phyloP scores from a whole-genome alignment of 2,888 invertebrate genomes.

The Nomada flava region DNA sequence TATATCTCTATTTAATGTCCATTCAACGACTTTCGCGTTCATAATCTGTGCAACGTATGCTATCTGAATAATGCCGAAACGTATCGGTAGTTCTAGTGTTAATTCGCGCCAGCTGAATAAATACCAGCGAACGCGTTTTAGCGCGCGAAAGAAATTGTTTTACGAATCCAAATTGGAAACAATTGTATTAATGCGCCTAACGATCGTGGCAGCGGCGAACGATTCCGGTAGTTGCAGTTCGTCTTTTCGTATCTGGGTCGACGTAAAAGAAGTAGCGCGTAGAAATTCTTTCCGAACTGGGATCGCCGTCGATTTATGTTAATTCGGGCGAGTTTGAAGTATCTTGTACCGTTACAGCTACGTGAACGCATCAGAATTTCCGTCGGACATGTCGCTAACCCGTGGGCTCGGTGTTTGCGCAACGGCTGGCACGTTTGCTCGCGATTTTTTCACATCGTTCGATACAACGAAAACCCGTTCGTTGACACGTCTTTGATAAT shows the following conservation, averaged over 20 bases:
- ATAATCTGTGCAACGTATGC: too few species aligned
- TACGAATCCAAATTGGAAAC: neutral
- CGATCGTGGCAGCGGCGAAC: neutral
- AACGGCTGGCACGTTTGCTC: slow-evolving; percentile 54
- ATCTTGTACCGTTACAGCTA: slow-evolving; percentile 79
- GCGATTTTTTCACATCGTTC: slow-evolving; percentile 32
- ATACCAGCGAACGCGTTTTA: too few species aligned
- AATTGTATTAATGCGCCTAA: neutral
- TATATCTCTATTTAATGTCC: too few species aligned
- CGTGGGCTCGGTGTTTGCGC: slow-evolving; percentile 52
- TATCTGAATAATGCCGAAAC: too few species aligned
- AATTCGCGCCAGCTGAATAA: too few species aligned
- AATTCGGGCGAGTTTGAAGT: slow-evolving; percentile 77
- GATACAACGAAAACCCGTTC: neutral
- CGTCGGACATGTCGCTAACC: slow-evolving; percentile 57
- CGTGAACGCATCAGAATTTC: slow-evolving; percentile 62
- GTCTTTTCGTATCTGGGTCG: slow-evolving; percentile 73
- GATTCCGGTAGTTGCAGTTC: slow-evolving; percentile 25
- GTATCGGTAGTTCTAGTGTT: too few species aligned
- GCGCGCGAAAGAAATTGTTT: neutral
- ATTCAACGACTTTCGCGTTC: too few species aligned
- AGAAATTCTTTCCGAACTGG: slow-evolving; percentile 71
- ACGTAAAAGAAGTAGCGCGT: slow-evolving; percentile 74
- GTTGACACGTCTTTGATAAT: neutral
- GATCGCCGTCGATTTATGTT: slow-evolving; percentile 84